Evolutionary conservation across 2,113 vertebrate genomes (phyloP), one percentile per base, ranked within the genome.

Genomic region (Pholis gunnellus): DNA sequence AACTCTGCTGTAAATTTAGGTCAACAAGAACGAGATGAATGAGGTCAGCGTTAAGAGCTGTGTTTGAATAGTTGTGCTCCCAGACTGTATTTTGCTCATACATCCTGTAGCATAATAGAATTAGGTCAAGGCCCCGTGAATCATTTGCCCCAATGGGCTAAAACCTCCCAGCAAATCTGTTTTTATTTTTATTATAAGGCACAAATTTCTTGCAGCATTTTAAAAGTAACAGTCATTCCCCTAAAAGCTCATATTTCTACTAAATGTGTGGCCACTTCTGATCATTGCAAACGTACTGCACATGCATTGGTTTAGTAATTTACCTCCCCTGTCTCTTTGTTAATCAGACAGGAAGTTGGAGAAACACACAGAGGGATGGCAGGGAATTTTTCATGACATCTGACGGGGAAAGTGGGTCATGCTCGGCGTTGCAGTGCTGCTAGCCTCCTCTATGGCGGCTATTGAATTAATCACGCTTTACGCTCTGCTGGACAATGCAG

Each of bases 381-480:
- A 61, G 86, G 76, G 87, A 87, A 91, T 93, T 73, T 91, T 90
- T 93, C 84, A 79, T 94, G 91, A 93, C 93, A 95, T 96, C 92
- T 94, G 96, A 96, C 88, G 84, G 93, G 89, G 95, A 97, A 99
- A 98, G 94, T 99, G 96, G 97, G 97, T 98, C 98, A 99, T 93
- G 94, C 90, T 94, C 94, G 94, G 87, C 88, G 86, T 94, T 95
- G 95, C 95, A 92, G 91, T 72, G 95, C 96, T 96, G 91, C 94
- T 91, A 95, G 96, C 96, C 95, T 94, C 92, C 95, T 96, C 96
- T 96, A 95, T 95, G 96, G 95, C 94, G 89, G 90, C 95, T 95
- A 95, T 97, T 98, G 97, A 95, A 97, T 98, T 98, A 98, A 96
- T 95, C 95, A 95, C 94, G 96, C 97, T 97, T 97, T 96, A 97